phyloP scores from a whole-genome alignment of 2,113 vertebrate genomes.

The Hemiprocne comata region DNA sequence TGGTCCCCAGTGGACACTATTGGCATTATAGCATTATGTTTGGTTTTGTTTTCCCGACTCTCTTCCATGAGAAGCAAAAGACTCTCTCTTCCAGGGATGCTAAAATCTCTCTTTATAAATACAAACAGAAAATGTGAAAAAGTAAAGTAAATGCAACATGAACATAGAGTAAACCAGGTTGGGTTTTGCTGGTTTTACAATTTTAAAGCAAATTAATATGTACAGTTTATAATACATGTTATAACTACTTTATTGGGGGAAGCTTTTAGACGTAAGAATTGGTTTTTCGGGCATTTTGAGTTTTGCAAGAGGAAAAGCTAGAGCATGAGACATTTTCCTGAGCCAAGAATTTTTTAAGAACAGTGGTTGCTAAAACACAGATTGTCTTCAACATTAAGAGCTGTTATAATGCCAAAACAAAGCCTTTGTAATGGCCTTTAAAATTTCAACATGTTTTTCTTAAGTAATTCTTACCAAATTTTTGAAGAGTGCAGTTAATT shows the following conservation, averaged over 20 bases:
- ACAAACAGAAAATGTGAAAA: not conserved
- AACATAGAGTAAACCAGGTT: not conserved
- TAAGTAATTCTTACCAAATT: conserved; percentile 87
- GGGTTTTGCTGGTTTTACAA: not conserved
- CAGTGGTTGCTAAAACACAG: not conserved
- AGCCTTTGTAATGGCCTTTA: not conserved
- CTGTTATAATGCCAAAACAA: not conserved
- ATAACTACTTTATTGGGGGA: not conserved
- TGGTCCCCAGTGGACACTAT: not conserved
- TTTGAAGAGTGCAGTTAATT: conserved; percentile 97
- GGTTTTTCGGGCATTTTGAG: not conserved
- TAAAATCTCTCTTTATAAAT: not conserved
- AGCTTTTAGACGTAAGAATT: not conserved
- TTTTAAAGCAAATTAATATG: not conserved
- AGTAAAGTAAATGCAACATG: not conserved
- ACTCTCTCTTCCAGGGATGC: not conserved
- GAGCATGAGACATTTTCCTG: not conserved
- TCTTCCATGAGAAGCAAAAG: not conserved
- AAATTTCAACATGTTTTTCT: not conserved
- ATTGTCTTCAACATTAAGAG: not conserved
- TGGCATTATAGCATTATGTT: not conserved
- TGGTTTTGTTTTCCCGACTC: not conserved
- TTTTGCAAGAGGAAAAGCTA: not conserved
- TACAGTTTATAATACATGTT: not conserved
- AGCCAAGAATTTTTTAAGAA: not conserved